These are phyloP conservation scores for Itoplectis maculator DNA, from an alignment of 2,888 invertebrate species.

Conservation along the genomic window DNA sequence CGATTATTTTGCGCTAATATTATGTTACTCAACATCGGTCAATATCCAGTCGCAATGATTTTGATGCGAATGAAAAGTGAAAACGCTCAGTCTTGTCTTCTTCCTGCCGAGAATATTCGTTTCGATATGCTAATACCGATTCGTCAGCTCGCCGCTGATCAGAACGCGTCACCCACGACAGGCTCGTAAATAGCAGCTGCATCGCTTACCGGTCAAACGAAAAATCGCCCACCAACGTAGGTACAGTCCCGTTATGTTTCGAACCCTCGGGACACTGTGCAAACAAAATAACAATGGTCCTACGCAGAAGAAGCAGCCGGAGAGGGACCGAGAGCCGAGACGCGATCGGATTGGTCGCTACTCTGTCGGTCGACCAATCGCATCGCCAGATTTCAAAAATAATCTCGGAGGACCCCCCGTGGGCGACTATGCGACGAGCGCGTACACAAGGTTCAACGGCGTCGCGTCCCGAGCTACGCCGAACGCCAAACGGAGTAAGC, in stretches of 20 bases:
- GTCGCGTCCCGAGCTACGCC: neutral
- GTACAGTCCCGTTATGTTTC: conserved; percentile 21
- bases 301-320: neutral
- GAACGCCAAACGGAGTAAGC: conserved; percentile 23
- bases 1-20: too few relatives aligned
- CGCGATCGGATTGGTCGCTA: neutral
- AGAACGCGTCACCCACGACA: neutral
- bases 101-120: neutral
- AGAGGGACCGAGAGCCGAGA: neutral
- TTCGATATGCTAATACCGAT: neutral
- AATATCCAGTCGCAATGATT: too few relatives aligned
- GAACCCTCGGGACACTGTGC: too few relatives aligned
- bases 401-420: conserved; percentile 23
- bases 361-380: conserved; percentile 8
- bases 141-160: neutral
- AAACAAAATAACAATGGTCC: neutral
- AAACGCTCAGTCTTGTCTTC: neutral
- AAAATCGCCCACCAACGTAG: neutral
- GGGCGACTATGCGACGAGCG: conserved; percentile 14
- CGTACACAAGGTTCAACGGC: neutral
- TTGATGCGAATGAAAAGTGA: neutral
- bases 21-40: too few relatives aligned
- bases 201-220: neutral
- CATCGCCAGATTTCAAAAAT: conserved; percentile 18
- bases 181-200: conserved; percentile 25